Evolutionary conservation across 2,113 vertebrate genomes (phyloP).

Genomic region (Chamaea fasciata): DNA sequence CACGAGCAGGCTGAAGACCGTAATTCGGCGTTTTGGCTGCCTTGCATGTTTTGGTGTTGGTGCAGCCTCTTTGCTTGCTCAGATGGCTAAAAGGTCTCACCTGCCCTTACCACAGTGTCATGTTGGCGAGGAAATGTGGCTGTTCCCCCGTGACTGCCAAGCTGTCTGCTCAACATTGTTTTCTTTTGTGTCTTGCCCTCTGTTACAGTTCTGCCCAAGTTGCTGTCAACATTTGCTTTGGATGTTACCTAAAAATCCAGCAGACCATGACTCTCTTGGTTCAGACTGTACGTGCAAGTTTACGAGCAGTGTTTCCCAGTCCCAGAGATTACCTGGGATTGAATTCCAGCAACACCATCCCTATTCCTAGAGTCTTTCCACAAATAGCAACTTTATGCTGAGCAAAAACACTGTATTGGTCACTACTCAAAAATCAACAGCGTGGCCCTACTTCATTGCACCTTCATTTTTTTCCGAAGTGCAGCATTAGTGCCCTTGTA

Average conservation of each 20-base stretch:
- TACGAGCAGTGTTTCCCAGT: background rate
- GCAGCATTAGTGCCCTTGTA: background rate
- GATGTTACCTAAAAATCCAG: background rate
- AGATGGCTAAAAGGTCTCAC: background rate
- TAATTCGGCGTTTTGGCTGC: background rate
- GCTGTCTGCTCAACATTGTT: background rate
- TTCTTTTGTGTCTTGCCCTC: background rate
- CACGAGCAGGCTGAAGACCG: background rate
- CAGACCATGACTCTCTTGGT: background rate
- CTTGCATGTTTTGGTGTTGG: background rate
- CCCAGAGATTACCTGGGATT: background rate
- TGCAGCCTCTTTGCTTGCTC: background rate
- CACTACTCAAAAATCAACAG: background rate
- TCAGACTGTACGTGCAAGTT: accelerated
- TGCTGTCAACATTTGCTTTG: background rate
- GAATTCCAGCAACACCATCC: background rate
- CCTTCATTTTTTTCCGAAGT: background rate
- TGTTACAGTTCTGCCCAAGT: background rate
- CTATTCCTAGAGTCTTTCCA: background rate
- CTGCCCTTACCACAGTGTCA: background rate
- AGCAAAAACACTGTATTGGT: background rate
- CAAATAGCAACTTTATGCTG: background rate
- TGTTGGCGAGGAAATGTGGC: accelerated
- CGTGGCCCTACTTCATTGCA: background rate
- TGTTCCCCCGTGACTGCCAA: background rate